phyloP scores from a whole-genome alignment of 2,888 invertebrate species.

The Linnaemya vulpina region DNA sequence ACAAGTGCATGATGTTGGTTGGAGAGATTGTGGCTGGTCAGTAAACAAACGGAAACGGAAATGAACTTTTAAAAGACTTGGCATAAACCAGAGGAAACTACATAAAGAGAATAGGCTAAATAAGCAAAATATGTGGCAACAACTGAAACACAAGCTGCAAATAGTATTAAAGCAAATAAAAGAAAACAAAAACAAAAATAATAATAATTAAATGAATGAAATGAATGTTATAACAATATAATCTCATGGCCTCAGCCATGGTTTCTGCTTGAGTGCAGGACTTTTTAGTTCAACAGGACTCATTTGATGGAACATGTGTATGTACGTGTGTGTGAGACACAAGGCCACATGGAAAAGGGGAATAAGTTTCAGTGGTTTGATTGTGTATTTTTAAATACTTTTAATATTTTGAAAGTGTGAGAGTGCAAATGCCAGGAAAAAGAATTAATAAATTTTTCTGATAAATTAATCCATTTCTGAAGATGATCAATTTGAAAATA shows the following conservation, averaged over 20 bases:
- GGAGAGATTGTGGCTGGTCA: slow-evolving; percentile 62
- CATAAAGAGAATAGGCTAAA: slow-evolving; percentile 54
- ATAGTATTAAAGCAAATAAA: slow-evolving; percentile 23
- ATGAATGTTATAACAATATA: slow-evolving; percentile 49
- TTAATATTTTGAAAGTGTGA: neutral
- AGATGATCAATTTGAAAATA: neutral
- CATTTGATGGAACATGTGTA: slow-evolving; percentile 6
- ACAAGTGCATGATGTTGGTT: slow-evolving; percentile 51
- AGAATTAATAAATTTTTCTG: neutral
- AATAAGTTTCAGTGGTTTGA: slow-evolving; percentile 40
- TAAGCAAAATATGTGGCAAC: slow-evolving; percentile 17
- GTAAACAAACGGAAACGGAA: slow-evolving; percentile 70
- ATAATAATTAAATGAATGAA: slow-evolving; percentile 49
- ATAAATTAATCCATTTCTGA: neutral
- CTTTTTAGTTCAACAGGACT: slow-evolving; percentile 28
- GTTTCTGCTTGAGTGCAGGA: slow-evolving; percentile 19
- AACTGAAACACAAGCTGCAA: neutral
- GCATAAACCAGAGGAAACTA: slow-evolving; percentile 4
- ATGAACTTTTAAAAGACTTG: slow-evolving; percentile 69
- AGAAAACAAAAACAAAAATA: too few relatives aligned
- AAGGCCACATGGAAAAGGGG: slow-evolving; percentile 9
- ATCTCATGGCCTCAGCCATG: slow-evolving; percentile 23
- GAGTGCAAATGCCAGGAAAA: neutral
- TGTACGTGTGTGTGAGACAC: neutral
- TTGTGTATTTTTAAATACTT: slow-evolving; percentile 39